Evolutionary conservation across 2,113 vertebrate species (phyloP), one percentile per base, ranked within the genome.

Genomic region (Apodemus sylvaticus): DNA sequence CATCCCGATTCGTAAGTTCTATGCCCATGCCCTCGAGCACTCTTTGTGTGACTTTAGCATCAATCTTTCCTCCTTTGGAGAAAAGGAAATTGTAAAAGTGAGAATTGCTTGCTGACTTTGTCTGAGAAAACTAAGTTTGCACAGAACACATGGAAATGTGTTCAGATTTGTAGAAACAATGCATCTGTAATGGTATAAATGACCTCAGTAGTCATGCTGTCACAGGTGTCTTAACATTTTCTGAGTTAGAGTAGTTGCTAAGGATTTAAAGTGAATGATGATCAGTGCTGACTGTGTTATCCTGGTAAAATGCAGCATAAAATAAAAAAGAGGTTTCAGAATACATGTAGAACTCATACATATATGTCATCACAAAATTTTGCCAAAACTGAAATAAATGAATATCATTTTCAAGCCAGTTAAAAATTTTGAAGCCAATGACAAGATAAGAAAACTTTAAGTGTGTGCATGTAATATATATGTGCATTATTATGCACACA

Each of bases 21-120:
- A 93, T 55, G 7, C 83, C 93, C 48, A 13, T 48, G 22, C 79
- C 79, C 8, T 7, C 19, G 64, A 96, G 90, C 45, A 22, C 60
- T 55, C 60, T 94, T 34, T 0, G 5, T 3, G 96, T n/a, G 62
- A 90, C 42, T 53, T 94, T 94, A 90, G 92, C 36, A 62, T 91
- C 90, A 51, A 97, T 39, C 85, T 82, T 92, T 70, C 78, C 94
- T 94, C 91, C 97, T 97, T 81, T 66, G 45, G 81, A 34, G 71
- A 6, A 20, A 58, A 45, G 45, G 13, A 11, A 83, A 90, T 36
- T 13, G 26, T 89, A 29, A 94, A 81, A 51, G 60, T 94, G 45
- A 96, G 60, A 94, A 94, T 62, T 87, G 5, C 36, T 58, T 88
- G 48, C 36, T 79, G 81, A 96, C 39, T 60, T 73, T 31, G 93